Base-by-base conservation (phyloP, 1,140 invertebrate genomes). In the Parasteatoda tepidariorum region DNA sequence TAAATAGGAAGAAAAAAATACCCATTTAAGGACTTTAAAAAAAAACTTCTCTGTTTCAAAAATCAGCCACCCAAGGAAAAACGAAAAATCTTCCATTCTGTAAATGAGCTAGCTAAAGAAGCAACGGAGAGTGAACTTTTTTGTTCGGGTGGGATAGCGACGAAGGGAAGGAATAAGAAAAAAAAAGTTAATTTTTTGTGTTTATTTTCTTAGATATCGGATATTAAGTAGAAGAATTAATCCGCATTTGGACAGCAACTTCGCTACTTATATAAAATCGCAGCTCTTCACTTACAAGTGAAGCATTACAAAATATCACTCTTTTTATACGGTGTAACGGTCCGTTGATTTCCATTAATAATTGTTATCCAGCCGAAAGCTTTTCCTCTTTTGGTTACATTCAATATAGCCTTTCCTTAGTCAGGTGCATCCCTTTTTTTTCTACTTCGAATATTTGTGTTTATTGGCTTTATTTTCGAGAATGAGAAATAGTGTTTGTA, bases 211-310 rank as follows among this genome's bases (percentile, higher is more conserved):
- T 54, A 61, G 66, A 82, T 82, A 82, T 82, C 61, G 78, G 67
- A 82, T 82, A 82, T 82, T 82, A 82, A 82, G 78, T 82, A 82
- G 66, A 78, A 78, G 75, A 70, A 82, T 82, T 82, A 82, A 82
- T 82, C 78, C 78, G 67, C 67, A 82, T 82, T 82, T 71, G 78
- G 67, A 70, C 78, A 70, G 31, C 24, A 54, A 64, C 34, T 31
- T 61, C 71, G 31, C 55, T 54, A 82, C 66, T 82, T 71, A 55
- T 54, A 68, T 68, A 64, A 38, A 76, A 76, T 48, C 57, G 30
- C 7, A 26, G 59, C 62, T 15, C 75, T 67, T 33, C 28, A 68
- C 48, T 61, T 61, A 64, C 26, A 82, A 71, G 78, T 70, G 78
- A 82, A 70, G 78, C 78, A 68, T 82, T 71, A 38, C 66, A 70